These are phyloP conservation scores for Apogon hyalosoma DNA, from an alignment of 2,797 vertebrate species.

Conservation along the genomic window DNA sequence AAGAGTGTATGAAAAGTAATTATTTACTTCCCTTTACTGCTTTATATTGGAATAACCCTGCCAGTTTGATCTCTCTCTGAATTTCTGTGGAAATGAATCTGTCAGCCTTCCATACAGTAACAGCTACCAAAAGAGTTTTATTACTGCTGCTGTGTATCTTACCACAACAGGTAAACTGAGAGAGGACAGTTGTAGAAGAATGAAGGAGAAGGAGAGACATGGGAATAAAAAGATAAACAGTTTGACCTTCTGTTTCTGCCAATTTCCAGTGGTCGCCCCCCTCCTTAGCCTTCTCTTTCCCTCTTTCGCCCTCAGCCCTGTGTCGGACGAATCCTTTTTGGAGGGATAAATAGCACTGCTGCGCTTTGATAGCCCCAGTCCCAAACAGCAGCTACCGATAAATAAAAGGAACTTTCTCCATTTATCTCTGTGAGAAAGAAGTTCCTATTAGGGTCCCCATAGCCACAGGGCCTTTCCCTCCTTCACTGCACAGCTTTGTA, in stretches of 20 bases:
- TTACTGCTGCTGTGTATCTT: slow-evolving; percentile 58
- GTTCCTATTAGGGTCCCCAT: slow-evolving; percentile 93
- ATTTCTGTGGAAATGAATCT: slow-evolving; percentile 20
- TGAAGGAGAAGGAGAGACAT: slow-evolving; percentile 74
- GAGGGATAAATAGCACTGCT: slow-evolving; percentile 90
- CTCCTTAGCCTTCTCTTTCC: slow-evolving; percentile 78
- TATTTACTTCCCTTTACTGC: slow-evolving; percentile 34
- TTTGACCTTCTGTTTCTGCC: slow-evolving; percentile 88
- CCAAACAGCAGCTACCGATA: slow-evolving; percentile 90
- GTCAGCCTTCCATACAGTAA: slow-evolving; percentile 22
- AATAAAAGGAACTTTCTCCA: slow-evolving; percentile 93
- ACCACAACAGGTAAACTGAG: slow-evolving; percentile 79
- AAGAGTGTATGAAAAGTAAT: slow-evolving; percentile 36
- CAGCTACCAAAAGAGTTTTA: slow-evolving; percentile 43
- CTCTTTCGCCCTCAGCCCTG: slow-evolving; percentile 81
- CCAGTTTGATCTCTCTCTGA: slow-evolving; percentile 45
- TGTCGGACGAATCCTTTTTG: slow-evolving; percentile 88
- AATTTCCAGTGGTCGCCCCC: slow-evolving; percentile 81
- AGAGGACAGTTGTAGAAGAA: slow-evolving; percentile 76
- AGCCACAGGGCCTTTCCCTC: slow-evolving; percentile 95
- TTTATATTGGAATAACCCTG: slow-evolving; percentile 25
- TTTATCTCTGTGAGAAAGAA: slow-evolving; percentile 93
- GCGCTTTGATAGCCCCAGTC: slow-evolving; percentile 91
- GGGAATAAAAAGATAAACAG: slow-evolving; percentile 86
- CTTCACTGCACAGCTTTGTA: slow-evolving; percentile 90